A percentile compares a stretch with the other conserved stretches of the same genome.
Conservation (phyloP, 2,113 vertebrate species). For the Melozone crissalis region DNA sequence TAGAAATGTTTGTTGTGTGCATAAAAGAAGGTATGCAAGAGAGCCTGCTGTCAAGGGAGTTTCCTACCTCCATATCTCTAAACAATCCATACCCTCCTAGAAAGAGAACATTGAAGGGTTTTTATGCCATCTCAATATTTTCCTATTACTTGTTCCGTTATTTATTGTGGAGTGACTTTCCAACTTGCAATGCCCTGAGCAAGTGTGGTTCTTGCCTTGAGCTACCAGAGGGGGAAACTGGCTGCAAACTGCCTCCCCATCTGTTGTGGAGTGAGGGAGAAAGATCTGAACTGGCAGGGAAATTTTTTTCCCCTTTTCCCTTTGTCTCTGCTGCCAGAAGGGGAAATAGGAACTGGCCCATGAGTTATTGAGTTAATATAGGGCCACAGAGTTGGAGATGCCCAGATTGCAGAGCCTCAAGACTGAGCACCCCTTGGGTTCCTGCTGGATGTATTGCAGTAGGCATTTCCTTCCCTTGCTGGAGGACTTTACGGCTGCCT, state of each 20-base stretch:
- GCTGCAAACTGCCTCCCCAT: conserved; percentile 59
- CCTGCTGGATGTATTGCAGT: background rate
- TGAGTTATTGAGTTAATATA: conserved; percentile 32
- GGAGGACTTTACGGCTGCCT: background rate
- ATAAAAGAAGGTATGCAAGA: background rate
- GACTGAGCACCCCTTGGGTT: background rate
- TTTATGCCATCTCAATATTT: conserved; percentile 28
- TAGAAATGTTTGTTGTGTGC: background rate
- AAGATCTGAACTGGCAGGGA: conserved; percentile 28
- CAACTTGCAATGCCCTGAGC: conserved; percentile 39
- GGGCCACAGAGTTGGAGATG: background rate
- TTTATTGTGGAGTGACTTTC: conserved; percentile 52
- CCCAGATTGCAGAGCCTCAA: background rate
- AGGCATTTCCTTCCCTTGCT: background rate
- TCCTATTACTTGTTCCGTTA: conserved; percentile 29
- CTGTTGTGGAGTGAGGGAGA: background rate
- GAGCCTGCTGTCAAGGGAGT: background rate
- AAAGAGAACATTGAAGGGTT: background rate
- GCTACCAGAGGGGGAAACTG: conserved; percentile 60
- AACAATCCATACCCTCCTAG: conserved; percentile 17
- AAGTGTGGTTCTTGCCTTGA: conserved; percentile 21
- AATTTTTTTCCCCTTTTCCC: background rate
- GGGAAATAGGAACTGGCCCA: conserved; percentile 21
- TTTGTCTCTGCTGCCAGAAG: conserved; percentile 32
- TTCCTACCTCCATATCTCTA: background rate